Evolutionary conservation across 2,888 invertebrate species (phyloP).

Genomic region (Parapristionchus giblindavisi): DNA sequence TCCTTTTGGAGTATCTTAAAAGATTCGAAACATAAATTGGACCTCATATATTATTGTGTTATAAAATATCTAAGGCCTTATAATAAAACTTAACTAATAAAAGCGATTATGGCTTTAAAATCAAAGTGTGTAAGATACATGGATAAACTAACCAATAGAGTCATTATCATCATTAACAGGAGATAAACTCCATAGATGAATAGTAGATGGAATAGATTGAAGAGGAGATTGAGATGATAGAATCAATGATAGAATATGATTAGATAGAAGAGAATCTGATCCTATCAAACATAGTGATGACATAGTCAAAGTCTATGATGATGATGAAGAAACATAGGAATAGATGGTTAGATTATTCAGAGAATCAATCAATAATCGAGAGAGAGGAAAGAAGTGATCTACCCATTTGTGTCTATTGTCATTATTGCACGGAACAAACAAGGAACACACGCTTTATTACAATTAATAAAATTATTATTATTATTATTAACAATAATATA

Average conservation of each 20-base stretch:
- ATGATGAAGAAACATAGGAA: constrained; percentile 28
- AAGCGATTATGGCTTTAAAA: no score
- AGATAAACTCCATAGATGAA: background rate
- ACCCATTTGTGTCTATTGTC: background rate
- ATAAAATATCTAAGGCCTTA: no score
- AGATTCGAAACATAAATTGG: background rate
- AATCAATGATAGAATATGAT: no score
- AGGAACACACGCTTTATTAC: no score
- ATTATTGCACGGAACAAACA: background rate
- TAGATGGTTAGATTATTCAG: background rate
- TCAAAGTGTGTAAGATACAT: no score
- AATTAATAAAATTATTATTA: no score
- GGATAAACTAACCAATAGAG: no score
- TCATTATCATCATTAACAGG: background rate
- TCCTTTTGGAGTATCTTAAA: background rate
- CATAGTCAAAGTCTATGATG: constrained; percentile 13
- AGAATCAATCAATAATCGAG: background rate
- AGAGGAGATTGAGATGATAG: background rate
- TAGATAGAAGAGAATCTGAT: no score
- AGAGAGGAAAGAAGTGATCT: constrained; percentile 11
- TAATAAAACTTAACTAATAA: no score
- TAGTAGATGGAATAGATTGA: background rate
- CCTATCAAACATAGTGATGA: no score
- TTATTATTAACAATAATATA: no score
- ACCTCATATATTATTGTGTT: no score